Evolutionary conservation across 1,140 invertebrate genomes (phyloP).

Genomic region (Sarcophaga bullata): DNA sequence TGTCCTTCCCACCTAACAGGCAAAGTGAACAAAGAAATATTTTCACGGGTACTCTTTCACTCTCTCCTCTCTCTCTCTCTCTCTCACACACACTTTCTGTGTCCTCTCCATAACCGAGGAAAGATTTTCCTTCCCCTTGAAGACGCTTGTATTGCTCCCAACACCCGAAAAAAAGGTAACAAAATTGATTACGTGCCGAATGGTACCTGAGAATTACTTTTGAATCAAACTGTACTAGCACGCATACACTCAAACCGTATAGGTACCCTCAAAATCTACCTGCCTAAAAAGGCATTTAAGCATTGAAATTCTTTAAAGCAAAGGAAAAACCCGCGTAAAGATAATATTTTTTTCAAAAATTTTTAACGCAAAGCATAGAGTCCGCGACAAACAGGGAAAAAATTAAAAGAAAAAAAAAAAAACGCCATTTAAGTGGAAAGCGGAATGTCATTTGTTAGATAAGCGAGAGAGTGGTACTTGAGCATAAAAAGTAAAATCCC

Average conservation of each 20-base stretch:
- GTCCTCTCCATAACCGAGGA: neutral
- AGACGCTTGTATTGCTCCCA: conserved; percentile 20
- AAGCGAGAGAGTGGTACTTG: neutral
- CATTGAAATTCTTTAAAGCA: neutral
- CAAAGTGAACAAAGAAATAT: neutral
- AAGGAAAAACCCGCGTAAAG: neutral
- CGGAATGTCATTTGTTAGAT: neutral
- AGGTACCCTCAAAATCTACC: neutral
- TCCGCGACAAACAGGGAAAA: neutral
- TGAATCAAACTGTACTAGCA: neutral
- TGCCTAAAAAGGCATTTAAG: neutral
- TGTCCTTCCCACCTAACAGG: neutral
- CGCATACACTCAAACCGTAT: neutral
- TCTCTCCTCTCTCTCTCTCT: too few relatives aligned
- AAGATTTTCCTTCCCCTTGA: neutral
- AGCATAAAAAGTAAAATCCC: neutral
- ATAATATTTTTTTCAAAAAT: neutral
- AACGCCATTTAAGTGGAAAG: neutral
- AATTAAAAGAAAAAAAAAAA: neutral
- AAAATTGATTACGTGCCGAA: conserved; percentile 39
- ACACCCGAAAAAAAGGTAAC: conserved; percentile 16
- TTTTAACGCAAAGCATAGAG: neutral
- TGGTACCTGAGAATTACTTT: conserved; percentile 11
- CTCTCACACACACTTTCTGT: too few relatives aligned
- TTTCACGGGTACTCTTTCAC: too few relatives aligned